These are phyloP conservation scores for Agonum fuliginosum DNA, from an alignment of 2,888 invertebrate genomes.

Conservation along the genomic window DNA sequence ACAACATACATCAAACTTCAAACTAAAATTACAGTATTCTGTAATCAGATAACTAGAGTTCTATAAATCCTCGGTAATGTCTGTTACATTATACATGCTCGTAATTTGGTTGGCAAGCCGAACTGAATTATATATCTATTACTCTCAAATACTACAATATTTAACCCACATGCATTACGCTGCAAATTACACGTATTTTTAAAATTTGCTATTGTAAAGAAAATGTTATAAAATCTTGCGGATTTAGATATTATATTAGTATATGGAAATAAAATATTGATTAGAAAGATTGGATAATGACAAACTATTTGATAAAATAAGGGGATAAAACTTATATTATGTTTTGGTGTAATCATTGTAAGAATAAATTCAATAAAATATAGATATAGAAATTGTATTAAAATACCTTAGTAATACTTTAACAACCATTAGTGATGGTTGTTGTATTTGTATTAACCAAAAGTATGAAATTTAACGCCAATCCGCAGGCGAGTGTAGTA, in stretches of 20 bases:
- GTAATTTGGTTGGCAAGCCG: background rate
- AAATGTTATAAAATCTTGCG: conserved; percentile 13
- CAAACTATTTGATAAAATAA: background rate
- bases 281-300: conserved; percentile 1
- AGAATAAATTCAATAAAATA: no score
- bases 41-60: background rate
- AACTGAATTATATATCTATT: conserved; percentile 21
- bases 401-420: no score
- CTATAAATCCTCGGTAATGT: background rate
- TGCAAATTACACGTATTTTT: conserved; percentile 25
- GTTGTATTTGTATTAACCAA: no score
- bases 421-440: no score
- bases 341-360: no score
- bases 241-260: background rate
- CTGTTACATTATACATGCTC: background rate
- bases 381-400: no score
- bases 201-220: background rate
- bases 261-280: no score
- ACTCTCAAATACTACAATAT: background rate
- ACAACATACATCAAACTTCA: background rate
- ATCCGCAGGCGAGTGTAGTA: no score
- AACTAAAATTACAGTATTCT: conserved; percentile 16
- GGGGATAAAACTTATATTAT: no score
- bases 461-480: no score
- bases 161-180: conserved; percentile 4